Evolutionary conservation across 2,113 vertebrate species (phyloP).

Genomic region (Chauna torquata): DNA sequence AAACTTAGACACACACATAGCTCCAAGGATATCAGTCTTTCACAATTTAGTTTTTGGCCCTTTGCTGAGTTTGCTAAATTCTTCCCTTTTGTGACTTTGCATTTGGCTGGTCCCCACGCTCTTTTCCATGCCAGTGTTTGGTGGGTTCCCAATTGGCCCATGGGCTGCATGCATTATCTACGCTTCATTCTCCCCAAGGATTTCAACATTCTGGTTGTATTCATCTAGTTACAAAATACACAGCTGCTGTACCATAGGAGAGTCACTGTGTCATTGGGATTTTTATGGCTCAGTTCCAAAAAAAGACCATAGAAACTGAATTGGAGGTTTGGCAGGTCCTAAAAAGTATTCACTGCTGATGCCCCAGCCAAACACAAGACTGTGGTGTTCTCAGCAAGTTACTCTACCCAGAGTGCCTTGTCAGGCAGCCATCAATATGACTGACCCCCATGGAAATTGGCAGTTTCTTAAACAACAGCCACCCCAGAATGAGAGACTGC

Average conservation of each 20-base stretch:
- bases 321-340: conserved; percentile 17
- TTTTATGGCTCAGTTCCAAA: conserved; percentile 44
- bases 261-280: conserved; percentile 39
- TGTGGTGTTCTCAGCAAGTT: conserved; percentile 31
- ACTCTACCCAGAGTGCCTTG: conserved; percentile 11
- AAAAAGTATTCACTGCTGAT: conserved; percentile 30
- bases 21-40: neutral
- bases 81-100: conserved; percentile 41
- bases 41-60: neutral
- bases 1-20: neutral
- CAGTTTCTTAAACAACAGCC: conserved; percentile 37
- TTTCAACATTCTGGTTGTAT: conserved; percentile 35
- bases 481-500: conserved; percentile 7
- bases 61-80: conserved; percentile 51
- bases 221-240: conserved; percentile 38
- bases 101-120: conserved; percentile 13
- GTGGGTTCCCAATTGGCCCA: conserved; percentile 33
- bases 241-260: conserved; percentile 28
- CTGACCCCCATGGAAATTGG: conserved; percentile 22
- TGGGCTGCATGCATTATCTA: conserved; percentile 36
- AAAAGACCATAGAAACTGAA: conserved; percentile 24
- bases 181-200: neutral
- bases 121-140: conserved; percentile 29
- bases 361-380: conserved; percentile 18
- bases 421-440: conserved; percentile 47